Evolutionary conservation across 2,113 vertebrate genomes (phyloP), one percentile per base, ranked within the genome.

Genomic region (Megaptera novaeangliae): DNA sequence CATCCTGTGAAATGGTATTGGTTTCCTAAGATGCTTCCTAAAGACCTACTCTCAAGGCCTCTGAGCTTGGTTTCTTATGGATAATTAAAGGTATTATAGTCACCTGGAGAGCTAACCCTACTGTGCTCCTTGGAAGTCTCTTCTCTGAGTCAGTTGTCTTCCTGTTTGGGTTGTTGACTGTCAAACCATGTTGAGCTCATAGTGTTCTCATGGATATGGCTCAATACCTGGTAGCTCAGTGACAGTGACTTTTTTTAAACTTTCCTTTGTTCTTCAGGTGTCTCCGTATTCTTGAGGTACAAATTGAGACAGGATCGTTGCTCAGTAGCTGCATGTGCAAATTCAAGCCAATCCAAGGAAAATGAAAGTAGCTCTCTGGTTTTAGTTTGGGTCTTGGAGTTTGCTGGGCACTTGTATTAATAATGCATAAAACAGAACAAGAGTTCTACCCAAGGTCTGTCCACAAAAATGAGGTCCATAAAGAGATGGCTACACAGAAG

Each of bases 301-400:
- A 95, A 64, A 86, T 88, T 52, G 41, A 88, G 78, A 93, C 95
- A 91, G 27, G 85, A 93, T 72, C 11, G 9, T 94, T 88, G 31
- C 71, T 71, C 34, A 44, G 55, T 82, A 77, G n/a, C 91, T 94
- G 39, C 17, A 0, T 68, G 49, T 83, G 36, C 71, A 88, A 18
- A 69, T 91, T 95, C 52, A 81, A 46, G 86, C 34, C 39, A 41
- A 14, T 77, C 29, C 46, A 92, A 85, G 46, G 75, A 77, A 85
- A 82, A 80, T 44, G 12, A 85, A 78, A 71, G 66, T 41, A 46
- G 23, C 74, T 59, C 6, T 61, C 49, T 52, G 39, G 9, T 71
- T 89, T 81, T 94, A 81, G 15, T 91, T 71, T 92, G 57, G 21
- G 31, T 71, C 44, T 95, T 91, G 18, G 88, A 77, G 66, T 87